A percentile compares a stretch with the other conserved stretches of the same genome.
phyloP scores from a whole-genome alignment of 2,797 vertebrate species.

The Sebastes matsubarae region DNA sequence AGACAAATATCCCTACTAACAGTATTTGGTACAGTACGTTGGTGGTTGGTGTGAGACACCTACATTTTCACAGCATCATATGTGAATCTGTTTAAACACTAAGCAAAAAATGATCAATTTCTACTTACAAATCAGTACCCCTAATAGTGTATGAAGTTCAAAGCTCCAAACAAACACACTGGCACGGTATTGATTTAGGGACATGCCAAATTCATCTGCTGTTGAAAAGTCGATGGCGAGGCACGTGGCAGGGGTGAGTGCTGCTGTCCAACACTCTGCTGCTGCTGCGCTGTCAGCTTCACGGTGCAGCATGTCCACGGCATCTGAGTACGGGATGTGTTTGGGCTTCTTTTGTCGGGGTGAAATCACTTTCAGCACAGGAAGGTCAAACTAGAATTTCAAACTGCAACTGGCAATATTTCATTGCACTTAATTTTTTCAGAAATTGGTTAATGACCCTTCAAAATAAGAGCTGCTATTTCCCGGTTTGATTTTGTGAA shows the following conservation, averaged over 20 bases:
- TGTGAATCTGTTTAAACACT: conserved; percentile 11
- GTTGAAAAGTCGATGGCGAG: conserved; percentile 55
- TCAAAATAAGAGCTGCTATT: neutral
- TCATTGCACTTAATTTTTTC: neutral
- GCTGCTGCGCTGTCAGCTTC: neutral
- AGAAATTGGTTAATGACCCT: neutral
- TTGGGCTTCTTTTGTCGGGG: neutral
- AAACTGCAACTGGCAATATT: neutral
- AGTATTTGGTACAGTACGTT: conserved; percentile 23
- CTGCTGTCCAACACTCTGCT: conserved; percentile 2
- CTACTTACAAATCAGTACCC: conserved; percentile 18
- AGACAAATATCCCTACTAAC: conserved; percentile 15
- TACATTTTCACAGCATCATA: conserved; percentile 8
- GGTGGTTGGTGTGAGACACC: conserved; percentile 26
- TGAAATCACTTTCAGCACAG: neutral
- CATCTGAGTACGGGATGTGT: neutral
- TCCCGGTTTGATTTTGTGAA: neutral
- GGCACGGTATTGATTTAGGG: conserved; percentile 60
- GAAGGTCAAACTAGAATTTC: neutral
- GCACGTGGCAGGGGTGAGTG: conserved; percentile 66
- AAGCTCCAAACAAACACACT: conserved; percentile 55
- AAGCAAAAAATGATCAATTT: conserved; percentile 17
- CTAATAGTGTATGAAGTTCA: conserved; percentile 23
- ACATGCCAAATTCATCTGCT: conserved; percentile 68
- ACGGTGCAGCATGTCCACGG: neutral